Evolutionary conservation across 2,797 vertebrate genomes (phyloP), one percentile per base, ranked within the genome.

Genomic region (Dromococcyx pavoninus): DNA sequence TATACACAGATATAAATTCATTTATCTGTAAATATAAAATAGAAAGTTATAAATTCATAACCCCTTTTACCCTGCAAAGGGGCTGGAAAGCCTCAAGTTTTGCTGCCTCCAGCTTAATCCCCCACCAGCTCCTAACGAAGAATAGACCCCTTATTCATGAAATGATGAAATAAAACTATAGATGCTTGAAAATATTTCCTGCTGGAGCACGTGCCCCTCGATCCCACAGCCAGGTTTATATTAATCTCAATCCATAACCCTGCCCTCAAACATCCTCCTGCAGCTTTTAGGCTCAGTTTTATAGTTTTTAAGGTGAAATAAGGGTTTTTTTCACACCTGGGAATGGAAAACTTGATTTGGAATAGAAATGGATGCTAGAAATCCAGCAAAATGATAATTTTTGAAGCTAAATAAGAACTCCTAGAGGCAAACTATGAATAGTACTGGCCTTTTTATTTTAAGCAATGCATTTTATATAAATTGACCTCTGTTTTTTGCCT

Each of bases 131-230:
- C 76, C 86, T 39, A 2, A 8, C 0, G 19, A 93, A 92, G 78
- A 94, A 95, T 48, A 58, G 60, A 23, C 18, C 60, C 13, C 12
- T 92, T 89, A 92, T 93, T 79, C 89, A 62, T 58, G 17, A 14
- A 65, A 41, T 0, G 25, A 33, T 4, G 7, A 92, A 70, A 81
- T 41, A 54, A 37, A 81, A 73, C 62, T 72, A 41, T 30, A 65
- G 94, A 65, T 58, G 60, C 93, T 79, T 2, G 3, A 19, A 95
- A 94, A 82, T 50, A 89, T 95, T 94, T 94, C 95, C 94, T 89
- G 87, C 78, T 27, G 71, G 66, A 51, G 58, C 95, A 89, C 46
- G 51, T 89, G 95, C 32, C 67, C 81, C 89, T 25, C 61, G 65
- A 93, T 89, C 91, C 81, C 80, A 23, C 0, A 0, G 23, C 54